These are phyloP conservation scores for Amiota minor DNA, from an alignment of 2,888 invertebrate species.

Conservation along the genomic window DNA sequence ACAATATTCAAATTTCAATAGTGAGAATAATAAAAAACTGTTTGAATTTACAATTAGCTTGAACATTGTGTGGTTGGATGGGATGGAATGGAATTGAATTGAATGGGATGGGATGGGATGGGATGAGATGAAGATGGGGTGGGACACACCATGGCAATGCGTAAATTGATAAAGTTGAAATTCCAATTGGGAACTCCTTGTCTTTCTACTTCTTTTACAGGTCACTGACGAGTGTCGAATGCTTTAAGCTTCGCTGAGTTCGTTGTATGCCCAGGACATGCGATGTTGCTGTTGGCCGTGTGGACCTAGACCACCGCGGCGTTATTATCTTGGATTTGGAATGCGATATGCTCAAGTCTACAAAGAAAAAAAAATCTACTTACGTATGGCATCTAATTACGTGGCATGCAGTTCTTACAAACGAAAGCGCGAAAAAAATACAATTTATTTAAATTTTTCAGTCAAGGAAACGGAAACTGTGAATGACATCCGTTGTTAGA, in stretches of 20 bases:
- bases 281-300: neutral
- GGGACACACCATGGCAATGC: slow-evolving; percentile 8
- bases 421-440: slow-evolving; percentile 15
- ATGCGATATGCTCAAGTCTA: slow-evolving; percentile 42
- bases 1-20: slow-evolving; percentile 58
- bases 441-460: slow-evolving; percentile 50
- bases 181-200: slow-evolving; percentile 50
- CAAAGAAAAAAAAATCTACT: slow-evolving; percentile 26
- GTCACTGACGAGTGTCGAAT: slow-evolving; percentile 61
- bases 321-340: slow-evolving; percentile 63
- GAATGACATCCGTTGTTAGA: slow-evolving; percentile 57
- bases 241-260: slow-evolving; percentile 38
- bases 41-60: slow-evolving; percentile 67
- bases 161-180: slow-evolving; percentile 60
- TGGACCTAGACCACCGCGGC: slow-evolving; percentile 57
- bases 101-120: neutral
- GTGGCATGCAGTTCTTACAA: slow-evolving; percentile 41
- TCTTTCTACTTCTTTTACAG: slow-evolving; percentile 47
- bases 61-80: slow-evolving; percentile 4
- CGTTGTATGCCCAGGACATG: slow-evolving; percentile 32
- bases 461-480: slow-evolving; percentile 44
- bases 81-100: slow-evolving; percentile 24
- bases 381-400: slow-evolving; percentile 62
- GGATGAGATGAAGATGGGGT: slow-evolving; percentile 22
- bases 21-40: slow-evolving; percentile 44